Evolutionary conservation across 1,140 invertebrate species (phyloP).

Genomic region (Heterodera carotae): DNA sequence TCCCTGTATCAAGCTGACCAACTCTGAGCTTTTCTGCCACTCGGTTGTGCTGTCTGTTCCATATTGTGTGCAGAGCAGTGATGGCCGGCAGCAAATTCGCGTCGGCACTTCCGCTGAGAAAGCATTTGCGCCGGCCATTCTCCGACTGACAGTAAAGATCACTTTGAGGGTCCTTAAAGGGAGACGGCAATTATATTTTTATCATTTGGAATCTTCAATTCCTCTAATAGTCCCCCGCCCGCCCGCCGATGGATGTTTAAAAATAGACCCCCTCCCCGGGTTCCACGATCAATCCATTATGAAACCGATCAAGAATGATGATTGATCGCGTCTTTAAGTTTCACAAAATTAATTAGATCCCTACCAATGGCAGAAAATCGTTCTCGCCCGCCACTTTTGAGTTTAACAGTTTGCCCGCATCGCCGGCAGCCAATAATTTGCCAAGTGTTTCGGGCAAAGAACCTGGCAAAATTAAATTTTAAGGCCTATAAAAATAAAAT

Average conservation of each 20-base stretch:
- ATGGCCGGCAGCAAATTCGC: constrained; percentile 87
- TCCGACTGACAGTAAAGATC: constrained; percentile 41
- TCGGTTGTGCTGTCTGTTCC: constrained; percentile 71
- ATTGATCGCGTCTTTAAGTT: neutral
- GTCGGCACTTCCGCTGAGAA: constrained; percentile 72
- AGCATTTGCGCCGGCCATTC: constrained; percentile 48
- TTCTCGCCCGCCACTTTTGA: constrained; percentile 24
- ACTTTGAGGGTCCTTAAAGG: constrained; percentile 37
- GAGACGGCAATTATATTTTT: too few species aligned
- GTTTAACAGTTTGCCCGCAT: constrained; percentile 28
- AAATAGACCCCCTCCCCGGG: too few species aligned
- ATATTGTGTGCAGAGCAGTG: constrained; percentile 81
- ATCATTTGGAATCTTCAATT: too few species aligned
- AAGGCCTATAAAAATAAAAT: too few species aligned
- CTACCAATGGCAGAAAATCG: constrained; percentile 27
- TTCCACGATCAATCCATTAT: too few species aligned
- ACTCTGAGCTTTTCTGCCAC: constrained; percentile 10
- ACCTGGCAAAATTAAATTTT: constrained; percentile 12
- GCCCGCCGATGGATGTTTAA: too few species aligned
- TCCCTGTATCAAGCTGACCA: neutral
- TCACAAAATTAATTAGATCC: neutral
- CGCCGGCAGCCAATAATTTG: constrained; percentile 34
- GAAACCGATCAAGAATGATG: too few species aligned
- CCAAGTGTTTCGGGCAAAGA: constrained; percentile 23
- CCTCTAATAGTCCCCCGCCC: too few species aligned